These are phyloP conservation scores for Trematomus loennbergii DNA, from an alignment of 2,113 vertebrate species.

Conservation along the genomic window DNA sequence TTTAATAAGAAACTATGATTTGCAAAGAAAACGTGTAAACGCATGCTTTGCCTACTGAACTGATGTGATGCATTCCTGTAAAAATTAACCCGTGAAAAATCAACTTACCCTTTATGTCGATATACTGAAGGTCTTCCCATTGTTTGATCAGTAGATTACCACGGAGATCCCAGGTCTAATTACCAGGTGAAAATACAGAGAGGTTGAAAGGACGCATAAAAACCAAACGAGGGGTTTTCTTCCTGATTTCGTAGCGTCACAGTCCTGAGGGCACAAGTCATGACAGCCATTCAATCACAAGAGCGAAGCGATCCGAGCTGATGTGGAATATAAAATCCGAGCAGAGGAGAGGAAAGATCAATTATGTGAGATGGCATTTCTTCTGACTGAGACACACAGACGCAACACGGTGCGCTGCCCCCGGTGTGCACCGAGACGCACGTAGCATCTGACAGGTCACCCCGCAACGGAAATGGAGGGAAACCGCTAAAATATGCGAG, in stretches of 20 bases:
- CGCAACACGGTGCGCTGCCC: conserved; percentile 32
- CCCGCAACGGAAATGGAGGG: conserved; percentile 29
- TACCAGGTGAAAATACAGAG: conserved; percentile 15
- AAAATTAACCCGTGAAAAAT: not conserved
- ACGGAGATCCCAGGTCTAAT: conserved; percentile 25
- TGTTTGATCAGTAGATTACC: conserved; percentile 40
- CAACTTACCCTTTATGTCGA: conserved; percentile 67
- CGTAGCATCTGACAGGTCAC: conserved; percentile 59
- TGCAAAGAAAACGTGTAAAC: conserved; percentile 1
- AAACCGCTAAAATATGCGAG: not conserved
- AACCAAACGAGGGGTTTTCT: conserved; percentile 31
- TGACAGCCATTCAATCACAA: conserved; percentile 55
- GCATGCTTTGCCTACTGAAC: not conserved
- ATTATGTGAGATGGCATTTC: conserved; percentile 51
- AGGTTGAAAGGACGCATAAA: conserved; percentile 22
- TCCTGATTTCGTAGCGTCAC: conserved; percentile 30
- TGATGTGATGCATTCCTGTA: conserved; percentile 26
- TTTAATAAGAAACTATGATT: not conserved
- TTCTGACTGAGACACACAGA: conserved; percentile 26
- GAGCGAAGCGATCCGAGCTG: conserved; percentile 14
- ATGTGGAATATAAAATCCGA: conserved; percentile 5
- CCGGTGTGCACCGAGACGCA: conserved; percentile 46
- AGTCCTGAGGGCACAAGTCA: conserved; percentile 62
- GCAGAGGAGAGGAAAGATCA: conserved; percentile 14
- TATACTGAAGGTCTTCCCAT: conserved; percentile 44